Evolutionary conservation across 1,140 invertebrate species (phyloP), one percentile per base, ranked within the genome.

Genomic region (Eufriesea mexicana): DNA sequence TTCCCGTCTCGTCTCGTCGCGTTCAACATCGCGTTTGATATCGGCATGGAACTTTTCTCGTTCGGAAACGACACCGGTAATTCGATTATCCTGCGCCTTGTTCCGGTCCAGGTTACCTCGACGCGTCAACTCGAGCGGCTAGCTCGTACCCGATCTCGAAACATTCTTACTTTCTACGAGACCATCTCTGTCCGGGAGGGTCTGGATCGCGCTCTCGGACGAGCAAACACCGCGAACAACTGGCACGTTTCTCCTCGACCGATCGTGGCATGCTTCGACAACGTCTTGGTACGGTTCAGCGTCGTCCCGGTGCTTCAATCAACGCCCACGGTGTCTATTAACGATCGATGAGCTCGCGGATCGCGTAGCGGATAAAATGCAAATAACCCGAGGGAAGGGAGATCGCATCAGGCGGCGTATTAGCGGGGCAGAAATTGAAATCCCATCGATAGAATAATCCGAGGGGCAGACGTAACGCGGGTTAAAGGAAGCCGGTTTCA

Each of bases 391-490:
- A 8, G 28, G 70, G 70, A n/a, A 35, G 20, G 51, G 57, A 47
- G 72, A 76, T 80, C 35, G 71, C 35, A 28, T 49, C 25, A 6
- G 25, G n/a, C 16, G 51, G 35, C 20, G 79, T 76, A 81, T 81
- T 67, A 76, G 76, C 70, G 25, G 20, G 51, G n/a, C 20, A 45
- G 79, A 75, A 67, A 81, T 81, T 81, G 79, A 81, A 81, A 81
- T 81, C 66, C 79, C 47, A 75, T 76, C 79, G 61, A 66, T n/a
- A 6, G 57, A 45, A 51, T 54, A 61, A 73, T 64, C 61, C 25
- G 25, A 5, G 67, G n/a, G 45, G 25, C 18, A 71, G 47, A 16
- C n/a, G 67, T 49, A 59, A 57, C 18, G 47, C 42, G 18, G 18
- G 16, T 14, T 23, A 61, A 79, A 81, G 71, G 71, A 81, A 81